Evolutionary conservation across 2,797 vertebrate species (phyloP), one percentile per base, ranked within the genome.

Genomic region (Ataeniobius toweri): DNA sequence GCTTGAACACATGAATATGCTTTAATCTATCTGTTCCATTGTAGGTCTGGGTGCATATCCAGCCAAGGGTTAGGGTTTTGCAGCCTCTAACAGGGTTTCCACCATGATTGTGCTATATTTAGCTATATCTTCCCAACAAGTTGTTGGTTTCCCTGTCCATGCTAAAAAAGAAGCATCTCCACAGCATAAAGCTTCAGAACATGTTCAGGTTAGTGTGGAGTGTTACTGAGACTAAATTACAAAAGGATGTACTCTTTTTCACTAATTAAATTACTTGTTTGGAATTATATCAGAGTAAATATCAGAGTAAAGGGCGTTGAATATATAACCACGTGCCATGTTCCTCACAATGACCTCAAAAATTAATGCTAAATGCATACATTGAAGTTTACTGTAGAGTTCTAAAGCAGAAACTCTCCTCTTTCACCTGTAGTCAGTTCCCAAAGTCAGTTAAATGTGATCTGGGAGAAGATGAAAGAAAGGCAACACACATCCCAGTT

Each of bases 401-500:
- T 73, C 46, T 86, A 82, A 77, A 53, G 79, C 79, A 76, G 80
- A 81, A 71, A 55, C 31, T 44, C 28, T 10, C 71, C 44, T 85
- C 65, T 74, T 78, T 78, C 75, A 83, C 82, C 83, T 85, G 74
- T 65, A 4, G 83, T 75, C 80, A 76, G 77, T 87, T 86, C 70
- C 51, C 75, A 80, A 78, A 88, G 86, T 87, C 80, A 89, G 85
- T 92, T 89, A 88, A 91, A 89, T 76, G 55, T 68, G 73, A 85
- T 86, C 39, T 77, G 39, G 50, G 74, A 74, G 71, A 82, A 80
- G 61, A 80, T 46, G 28, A 56, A 36, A 50, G 70, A 82, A 81
- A 76, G 50, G 50, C 77, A 85, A 83, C 80, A 79, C 31, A 48
- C 85, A 82, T 78, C 83, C 82, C 22, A 14, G 86, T 86, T 80